phyloP scores from a whole-genome alignment of 2,888 invertebrate genomes.

The Schizaphis graminum region DNA sequence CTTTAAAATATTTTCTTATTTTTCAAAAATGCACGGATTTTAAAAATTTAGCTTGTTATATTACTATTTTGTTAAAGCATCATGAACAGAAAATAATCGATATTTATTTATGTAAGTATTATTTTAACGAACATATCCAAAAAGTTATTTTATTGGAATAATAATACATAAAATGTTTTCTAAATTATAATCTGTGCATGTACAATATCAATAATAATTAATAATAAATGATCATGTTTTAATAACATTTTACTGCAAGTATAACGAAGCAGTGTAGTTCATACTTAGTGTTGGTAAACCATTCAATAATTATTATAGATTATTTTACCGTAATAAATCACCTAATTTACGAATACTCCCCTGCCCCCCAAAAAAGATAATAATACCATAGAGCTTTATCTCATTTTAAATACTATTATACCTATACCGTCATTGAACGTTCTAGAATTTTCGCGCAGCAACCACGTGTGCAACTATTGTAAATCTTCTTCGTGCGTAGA shows the following conservation, averaged over 20 bases:
- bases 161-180: not conserved
- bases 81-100: no score
- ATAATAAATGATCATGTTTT: not conserved
- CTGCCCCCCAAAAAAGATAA: not conserved
- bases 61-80: no score
- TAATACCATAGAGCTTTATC: not conserved
- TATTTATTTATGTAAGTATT: not conserved
- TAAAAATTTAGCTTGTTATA: no score
- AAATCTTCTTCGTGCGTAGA: not conserved
- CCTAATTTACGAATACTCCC: not conserved
- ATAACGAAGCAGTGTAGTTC: not conserved
- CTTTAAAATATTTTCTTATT: no score
- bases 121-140: no score
- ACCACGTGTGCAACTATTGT: not conserved
- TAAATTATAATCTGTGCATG: not conserved
- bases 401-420: not conserved
- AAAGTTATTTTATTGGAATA: not conserved
- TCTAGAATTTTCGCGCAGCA: not conserved
- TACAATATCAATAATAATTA: not conserved
- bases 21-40: no score
- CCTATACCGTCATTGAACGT: not conserved
- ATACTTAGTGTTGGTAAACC: not conserved
- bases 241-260: not conserved
- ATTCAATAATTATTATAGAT: not conserved
- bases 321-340: not conserved